These are phyloP conservation scores for Abrostola triplasia DNA, from an alignment of 2,888 invertebrate genomes.

Conservation along the genomic window DNA sequence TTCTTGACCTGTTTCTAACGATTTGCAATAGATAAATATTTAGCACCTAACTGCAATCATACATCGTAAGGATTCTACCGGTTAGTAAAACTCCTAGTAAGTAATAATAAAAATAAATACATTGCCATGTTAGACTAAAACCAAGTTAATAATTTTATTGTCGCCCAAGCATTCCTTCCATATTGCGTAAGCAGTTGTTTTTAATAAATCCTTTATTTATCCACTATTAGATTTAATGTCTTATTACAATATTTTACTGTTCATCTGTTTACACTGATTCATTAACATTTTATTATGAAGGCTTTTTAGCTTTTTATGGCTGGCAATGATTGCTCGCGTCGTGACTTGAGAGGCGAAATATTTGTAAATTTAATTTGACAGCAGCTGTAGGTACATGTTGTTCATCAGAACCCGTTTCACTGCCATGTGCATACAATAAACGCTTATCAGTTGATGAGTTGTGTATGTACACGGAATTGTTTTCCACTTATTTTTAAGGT, in stretches of 20 bases:
- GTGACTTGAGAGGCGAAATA: not conserved
- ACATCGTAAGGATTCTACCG: too few species aligned
- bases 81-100: too few species aligned
- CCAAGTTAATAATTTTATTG: slow-evolving; percentile 33
- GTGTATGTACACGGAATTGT: slow-evolving; percentile 29
- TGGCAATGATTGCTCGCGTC: not conserved
- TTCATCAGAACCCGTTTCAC: slow-evolving; percentile 37
- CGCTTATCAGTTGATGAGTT: slow-evolving; percentile 38
- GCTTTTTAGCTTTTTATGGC: not conserved
- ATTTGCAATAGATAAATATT: too few species aligned
- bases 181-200: slow-evolving; percentile 34
- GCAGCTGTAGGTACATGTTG: slow-evolving; percentile 18
- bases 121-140: slow-evolving; percentile 24
- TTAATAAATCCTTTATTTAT: too few species aligned
- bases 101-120: too few species aligned
- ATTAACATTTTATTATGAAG: not conserved
- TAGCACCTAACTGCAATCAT: too few species aligned
- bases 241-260: not conserved
- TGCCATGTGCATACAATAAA: slow-evolving; percentile 38
- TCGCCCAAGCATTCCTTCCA: slow-evolving; percentile 41
- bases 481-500: slow-evolving; percentile 15
- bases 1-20: too few species aligned
- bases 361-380: slow-evolving; percentile 21
- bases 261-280: not conserved
- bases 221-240: slow-evolving; percentile 1